Conservation (phyloP, 2,113 vertebrate species). For the Collichthys lucidus region DNA sequence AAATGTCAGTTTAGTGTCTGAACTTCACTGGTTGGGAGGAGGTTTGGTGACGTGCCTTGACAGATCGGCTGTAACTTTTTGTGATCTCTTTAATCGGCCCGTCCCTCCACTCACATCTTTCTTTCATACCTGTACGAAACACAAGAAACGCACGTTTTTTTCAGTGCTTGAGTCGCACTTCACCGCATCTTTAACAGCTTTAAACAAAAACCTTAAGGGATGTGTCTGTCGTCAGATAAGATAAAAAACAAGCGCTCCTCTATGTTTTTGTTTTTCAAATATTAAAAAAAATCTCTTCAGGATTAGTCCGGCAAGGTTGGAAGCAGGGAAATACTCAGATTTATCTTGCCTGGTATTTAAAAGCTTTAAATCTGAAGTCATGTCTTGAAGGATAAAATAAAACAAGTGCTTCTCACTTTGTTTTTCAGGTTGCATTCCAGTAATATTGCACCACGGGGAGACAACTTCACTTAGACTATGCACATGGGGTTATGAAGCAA, state of each 20-base stretch:
- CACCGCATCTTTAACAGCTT: neutral
- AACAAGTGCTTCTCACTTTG: conserved; percentile 33
- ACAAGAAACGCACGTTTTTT: neutral
- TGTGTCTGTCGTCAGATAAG: neutral
- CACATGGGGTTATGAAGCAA: conserved; percentile 9
- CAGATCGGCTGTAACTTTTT: conserved; percentile 10
- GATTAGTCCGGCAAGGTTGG: conserved; percentile 25
- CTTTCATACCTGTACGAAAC: neutral
- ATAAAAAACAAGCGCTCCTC: neutral
- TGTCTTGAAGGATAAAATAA: conserved; percentile 47
- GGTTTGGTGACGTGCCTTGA: conserved; percentile 13
- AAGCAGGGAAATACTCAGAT: neutral
- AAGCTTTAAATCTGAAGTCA: conserved; percentile 23
- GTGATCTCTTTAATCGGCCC: conserved; percentile 19
- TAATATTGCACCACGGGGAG: conserved; percentile 1
- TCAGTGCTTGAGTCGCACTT: neutral
- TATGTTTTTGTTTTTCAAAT: conserved; percentile 41
- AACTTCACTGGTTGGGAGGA: conserved; percentile 8
- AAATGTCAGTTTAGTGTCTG: conserved; percentile 27
- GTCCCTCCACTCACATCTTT: conserved; percentile 6
- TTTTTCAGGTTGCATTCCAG: conserved; percentile 14
- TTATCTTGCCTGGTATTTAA: conserved; percentile 28
- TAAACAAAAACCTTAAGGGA: conserved; percentile 6
- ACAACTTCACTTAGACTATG: conserved; percentile 10
- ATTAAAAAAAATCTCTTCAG: conserved; percentile 32